Base-by-base conservation (phyloP, 2,888 invertebrate genomes). In the Dione juno region DNA sequence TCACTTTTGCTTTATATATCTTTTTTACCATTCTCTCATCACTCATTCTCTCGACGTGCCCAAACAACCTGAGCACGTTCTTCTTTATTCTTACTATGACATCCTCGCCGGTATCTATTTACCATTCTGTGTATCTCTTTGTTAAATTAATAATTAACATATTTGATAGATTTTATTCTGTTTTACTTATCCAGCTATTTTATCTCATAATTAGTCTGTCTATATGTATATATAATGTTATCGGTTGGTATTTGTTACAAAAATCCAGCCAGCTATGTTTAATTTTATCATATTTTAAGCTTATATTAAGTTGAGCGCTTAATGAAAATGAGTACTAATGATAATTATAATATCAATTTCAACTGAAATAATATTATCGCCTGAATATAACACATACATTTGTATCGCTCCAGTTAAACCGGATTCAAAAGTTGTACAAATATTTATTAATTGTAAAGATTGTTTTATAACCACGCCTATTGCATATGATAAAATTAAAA, bases 231-330 rank as follows among this genome's bases (percentile, higher is more conserved):
- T 37, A 57, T n/a, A n/a, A n/a, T n/a, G n/a, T n/a, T n/a, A n/a
- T n/a, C n/a, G 16, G 7, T 10, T 9, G 37, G 10, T 57, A 37
- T 37, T n/a, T 37, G 10, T 37, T 16, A 57, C 35, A 54, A 54
- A 54, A 54, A 40, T 16, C 6, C 16, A 57, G 13, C 16, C 1
- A n/a, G 37, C n/a, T n/a, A 5, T 16, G 16, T 40, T 57, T 57
- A 57, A 57, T 57, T 57, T 57, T 57, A 57, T 57, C n/a, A 40
- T 57, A 57, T 57, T 40, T 40, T 37, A 16, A 19, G 37, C 11
- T 16, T 57, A 37, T 57, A 57, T 57, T 57, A 57, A 57, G 37
- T 57, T 57, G 16, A 54, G n/a, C 35, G 57, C 40, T 37, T 13
- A 57, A 57, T 37, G 57, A 57, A 37, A 40, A 57, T 57, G 37